Percentiles rank a stretch among this genome's conserved stretches.
These are phyloP conservation scores for Turdus rufiventris DNA, from an alignment of 2,113 vertebrate genomes.

Conservation along the genomic window DNA sequence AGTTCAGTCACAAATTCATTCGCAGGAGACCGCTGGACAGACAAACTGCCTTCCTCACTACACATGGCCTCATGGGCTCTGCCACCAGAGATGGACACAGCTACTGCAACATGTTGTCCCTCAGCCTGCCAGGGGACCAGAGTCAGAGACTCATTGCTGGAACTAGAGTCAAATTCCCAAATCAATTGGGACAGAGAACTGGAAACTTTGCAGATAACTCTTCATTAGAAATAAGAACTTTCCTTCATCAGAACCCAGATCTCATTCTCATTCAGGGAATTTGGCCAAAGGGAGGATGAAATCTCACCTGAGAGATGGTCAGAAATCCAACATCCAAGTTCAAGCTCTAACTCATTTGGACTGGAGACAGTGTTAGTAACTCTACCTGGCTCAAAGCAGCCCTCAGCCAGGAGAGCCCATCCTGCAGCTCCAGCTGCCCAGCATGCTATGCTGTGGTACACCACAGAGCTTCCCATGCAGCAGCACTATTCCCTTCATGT, in stretches of 20 bases:
- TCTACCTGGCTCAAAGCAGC: not conserved
- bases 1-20: not conserved
- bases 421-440: not conserved
- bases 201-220: not conserved
- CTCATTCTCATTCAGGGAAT: not conserved
- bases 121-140: not conserved
- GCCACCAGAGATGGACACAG: not conserved
- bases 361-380: not conserved
- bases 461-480: not conserved
- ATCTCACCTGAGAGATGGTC: not conserved
- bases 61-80: not conserved
- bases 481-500: not conserved
- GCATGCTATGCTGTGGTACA: not conserved
- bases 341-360: not conserved
- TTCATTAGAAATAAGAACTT: not conserved
- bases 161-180: not conserved
- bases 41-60: not conserved
- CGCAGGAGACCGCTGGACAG: not conserved
- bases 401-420: not conserved
- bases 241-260: not conserved
- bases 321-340: not conserved
- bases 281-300: not conserved
- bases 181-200: not conserved
- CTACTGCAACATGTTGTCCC: not conserved
- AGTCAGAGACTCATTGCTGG: accelerated